These are phyloP conservation scores for Quiscalus mexicanus DNA, from an alignment of 2,113 vertebrate genomes.

Conservation along the genomic window DNA sequence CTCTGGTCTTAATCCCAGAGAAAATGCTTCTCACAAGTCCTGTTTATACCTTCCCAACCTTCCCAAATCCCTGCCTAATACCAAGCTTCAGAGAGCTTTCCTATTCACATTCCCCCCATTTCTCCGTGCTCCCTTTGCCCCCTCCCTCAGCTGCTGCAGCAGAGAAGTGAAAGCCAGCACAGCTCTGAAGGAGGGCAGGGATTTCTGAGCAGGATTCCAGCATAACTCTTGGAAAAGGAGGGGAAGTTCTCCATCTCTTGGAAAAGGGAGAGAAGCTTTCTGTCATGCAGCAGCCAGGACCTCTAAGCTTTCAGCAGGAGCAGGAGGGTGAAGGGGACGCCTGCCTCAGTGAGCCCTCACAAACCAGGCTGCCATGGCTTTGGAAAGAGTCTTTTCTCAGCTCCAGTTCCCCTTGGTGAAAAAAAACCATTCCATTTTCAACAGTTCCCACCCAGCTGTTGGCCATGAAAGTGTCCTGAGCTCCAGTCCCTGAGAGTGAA, in stretches of 20 bases:
- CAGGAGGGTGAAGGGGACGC: not conserved
- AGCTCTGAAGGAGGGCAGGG: not conserved
- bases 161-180: fast-evolving
- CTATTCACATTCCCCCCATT: not conserved
- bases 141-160: not conserved
- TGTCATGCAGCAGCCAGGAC: not conserved
- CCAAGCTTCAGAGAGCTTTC: not conserved
- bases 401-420: not conserved
- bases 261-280: not conserved
- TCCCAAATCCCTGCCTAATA: constrained; percentile 33
- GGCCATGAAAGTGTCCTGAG: not conserved
- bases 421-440: not conserved
- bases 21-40: not conserved
- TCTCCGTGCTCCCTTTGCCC: not conserved
- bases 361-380: not conserved
- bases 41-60: not conserved
- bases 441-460: not conserved
- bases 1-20: constrained; percentile 30
- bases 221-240: not conserved
- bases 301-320: not conserved
- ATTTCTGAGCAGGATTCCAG: not conserved
- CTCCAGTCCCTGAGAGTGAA: not conserved
- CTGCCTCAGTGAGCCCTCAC: not conserved
- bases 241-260: not conserved
- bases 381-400: not conserved